These are phyloP conservation scores for Machimus rusticus DNA, from an alignment of 2,888 invertebrate species.

Conservation along the genomic window DNA sequence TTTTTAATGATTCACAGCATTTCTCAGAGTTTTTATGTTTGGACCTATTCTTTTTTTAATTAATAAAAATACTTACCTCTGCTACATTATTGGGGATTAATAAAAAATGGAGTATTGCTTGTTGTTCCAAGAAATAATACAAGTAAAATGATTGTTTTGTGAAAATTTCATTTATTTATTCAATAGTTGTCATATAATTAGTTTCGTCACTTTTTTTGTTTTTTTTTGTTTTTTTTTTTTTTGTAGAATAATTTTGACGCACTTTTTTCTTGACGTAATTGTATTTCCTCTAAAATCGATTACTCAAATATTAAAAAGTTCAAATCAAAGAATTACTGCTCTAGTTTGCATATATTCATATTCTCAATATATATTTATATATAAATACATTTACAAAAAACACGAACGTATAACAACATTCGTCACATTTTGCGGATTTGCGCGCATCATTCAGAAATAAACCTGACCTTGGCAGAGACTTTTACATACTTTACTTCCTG, in stretches of 20 bases:
- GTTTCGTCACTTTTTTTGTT: slow-evolving; percentile 10
- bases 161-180: slow-evolving; percentile 33
- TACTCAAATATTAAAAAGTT: slow-evolving; percentile 13
- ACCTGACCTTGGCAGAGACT: background rate
- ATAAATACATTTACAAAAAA: slow-evolving; percentile 11
- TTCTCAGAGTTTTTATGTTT: no score
- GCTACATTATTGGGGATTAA: background rate
- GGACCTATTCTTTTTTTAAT: background rate
- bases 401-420: background rate
- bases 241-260: slow-evolving; percentile 5
- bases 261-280: slow-evolving; percentile 1
- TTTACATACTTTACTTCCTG: background rate
- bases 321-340: background rate
- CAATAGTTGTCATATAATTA: slow-evolving; percentile 23
- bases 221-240: background rate
- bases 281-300: slow-evolving; percentile 10
- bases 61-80: background rate
- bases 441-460: background rate
- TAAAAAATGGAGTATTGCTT: no score
- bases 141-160: background rate
- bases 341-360: background rate
- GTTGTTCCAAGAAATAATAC: background rate
- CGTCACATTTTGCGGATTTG: background rate
- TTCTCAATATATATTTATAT: background rate
- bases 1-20: no score